Evolutionary conservation across 2,888 invertebrate genomes (phyloP).

Genomic region (Hydropsyche betteni): DNA sequence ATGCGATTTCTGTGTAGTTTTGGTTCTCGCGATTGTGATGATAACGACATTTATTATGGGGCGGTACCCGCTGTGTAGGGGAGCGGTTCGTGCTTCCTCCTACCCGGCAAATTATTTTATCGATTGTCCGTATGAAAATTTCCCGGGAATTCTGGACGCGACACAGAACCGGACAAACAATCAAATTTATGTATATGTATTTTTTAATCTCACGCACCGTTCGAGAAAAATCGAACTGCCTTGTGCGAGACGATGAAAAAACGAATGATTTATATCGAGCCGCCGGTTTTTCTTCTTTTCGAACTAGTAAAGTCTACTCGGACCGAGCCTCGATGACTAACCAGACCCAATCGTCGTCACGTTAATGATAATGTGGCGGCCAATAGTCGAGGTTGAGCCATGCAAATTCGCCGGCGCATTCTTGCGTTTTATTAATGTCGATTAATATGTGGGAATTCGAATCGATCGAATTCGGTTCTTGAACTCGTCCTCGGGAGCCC

Average conservation of each 20-base stretch:
- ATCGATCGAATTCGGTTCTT: slow-evolving; percentile 12
- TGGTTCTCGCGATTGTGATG: slow-evolving; percentile 18
- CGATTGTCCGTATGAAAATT: slow-evolving; percentile 31
- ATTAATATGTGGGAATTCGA: slow-evolving; percentile 14
- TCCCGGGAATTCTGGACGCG: slow-evolving; percentile 9
- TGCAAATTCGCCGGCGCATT: slow-evolving; percentile 18
- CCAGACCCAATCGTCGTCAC: not conserved
- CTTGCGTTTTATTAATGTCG: slow-evolving; percentile 12
- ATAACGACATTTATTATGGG: slow-evolving; percentile 28
- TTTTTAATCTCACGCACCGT: no score
- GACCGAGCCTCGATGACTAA: not conserved
- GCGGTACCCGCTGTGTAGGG: slow-evolving; percentile 12
- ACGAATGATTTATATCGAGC: slow-evolving; percentile 3
- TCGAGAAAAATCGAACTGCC: not conserved
- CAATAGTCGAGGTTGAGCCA: not conserved
- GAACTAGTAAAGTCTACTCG: not conserved
- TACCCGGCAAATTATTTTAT: slow-evolving; percentile 29
- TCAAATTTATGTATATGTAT: no score
- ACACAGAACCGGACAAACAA: not conserved
- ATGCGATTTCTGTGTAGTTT: slow-evolving; percentile 20
- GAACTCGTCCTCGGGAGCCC: slow-evolving; percentile 2
- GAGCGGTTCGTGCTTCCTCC: slow-evolving; percentile 19
- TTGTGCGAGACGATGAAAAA: slow-evolving; percentile 9
- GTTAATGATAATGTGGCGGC: no score
- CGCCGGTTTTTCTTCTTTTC: slow-evolving; percentile 10